phyloP scores from a whole-genome alignment of 2,113 vertebrate genomes.

The Potamarius usumacintae region DNA sequence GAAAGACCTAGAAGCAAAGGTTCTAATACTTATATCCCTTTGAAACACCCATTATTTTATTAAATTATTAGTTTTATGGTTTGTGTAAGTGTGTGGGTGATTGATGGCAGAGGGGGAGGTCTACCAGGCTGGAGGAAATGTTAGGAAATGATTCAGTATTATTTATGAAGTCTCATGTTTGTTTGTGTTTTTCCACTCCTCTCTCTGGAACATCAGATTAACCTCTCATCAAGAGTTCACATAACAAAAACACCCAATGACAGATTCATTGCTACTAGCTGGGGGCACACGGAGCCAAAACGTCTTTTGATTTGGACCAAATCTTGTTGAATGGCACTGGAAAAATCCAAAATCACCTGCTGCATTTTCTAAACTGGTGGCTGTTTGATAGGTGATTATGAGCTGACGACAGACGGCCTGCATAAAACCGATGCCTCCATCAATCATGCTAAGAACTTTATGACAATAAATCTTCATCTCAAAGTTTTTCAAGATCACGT shows the following conservation, averaged over 20 bases:
- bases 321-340: constrained; percentile 29
- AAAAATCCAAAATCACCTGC: constrained; percentile 46
- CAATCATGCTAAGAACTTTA: neutral
- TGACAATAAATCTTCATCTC: constrained; percentile 17
- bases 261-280: constrained; percentile 66
- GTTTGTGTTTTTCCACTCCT: constrained; percentile 60
- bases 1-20: constrained; percentile 55
- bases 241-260: constrained; percentile 57
- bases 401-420: neutral
- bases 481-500: neutral
- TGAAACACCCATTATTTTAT: constrained; percentile 52
- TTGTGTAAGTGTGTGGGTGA: constrained; percentile 31
- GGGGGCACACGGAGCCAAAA: constrained; percentile 40
- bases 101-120: constrained; percentile 17
- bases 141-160: constrained; percentile 58
- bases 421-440: neutral
- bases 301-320: constrained; percentile 9
- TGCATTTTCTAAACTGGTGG: constrained; percentile 12
- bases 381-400: constrained; percentile 20
- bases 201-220: constrained; percentile 69
- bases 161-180: constrained; percentile 51
- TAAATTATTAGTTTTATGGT: constrained; percentile 55
- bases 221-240: constrained; percentile 55
- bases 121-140: constrained; percentile 39
- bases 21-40: constrained; percentile 52